A percentile compares a stretch with the other conserved stretches of the same genome.
These are phyloP conservation scores for Acropora tenuis DNA, from an alignment of 64 coral and sea anemone genomes.

Conservation along the genomic window DNA sequence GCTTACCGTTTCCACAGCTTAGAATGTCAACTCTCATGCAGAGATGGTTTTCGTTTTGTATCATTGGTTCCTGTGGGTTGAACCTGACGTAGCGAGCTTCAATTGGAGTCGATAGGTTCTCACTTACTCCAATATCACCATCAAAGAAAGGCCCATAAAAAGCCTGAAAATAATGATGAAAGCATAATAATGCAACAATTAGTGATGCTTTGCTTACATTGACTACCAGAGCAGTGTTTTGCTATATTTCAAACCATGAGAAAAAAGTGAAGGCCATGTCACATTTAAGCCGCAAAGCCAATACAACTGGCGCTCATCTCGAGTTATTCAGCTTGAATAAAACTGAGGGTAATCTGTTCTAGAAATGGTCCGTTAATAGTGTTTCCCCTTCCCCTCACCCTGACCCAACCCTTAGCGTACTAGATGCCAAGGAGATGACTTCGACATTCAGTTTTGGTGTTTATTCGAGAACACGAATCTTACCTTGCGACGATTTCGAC, in stretches of 20 bases:
- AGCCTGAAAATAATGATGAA: neutral
- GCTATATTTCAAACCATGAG: too few species aligned
- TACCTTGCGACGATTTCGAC: neutral
- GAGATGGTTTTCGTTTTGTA: slow-evolving; percentile 15
- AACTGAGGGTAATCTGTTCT: too few species aligned
- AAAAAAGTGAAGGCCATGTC: too few species aligned
- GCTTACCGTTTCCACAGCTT: slow-evolving; percentile 63
- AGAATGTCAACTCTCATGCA: slow-evolving; percentile 69
- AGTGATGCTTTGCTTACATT: too few species aligned
- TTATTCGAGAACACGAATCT: neutral
- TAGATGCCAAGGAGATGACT: too few species aligned
- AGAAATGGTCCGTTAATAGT: too few species aligned
- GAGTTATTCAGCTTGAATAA: too few species aligned
- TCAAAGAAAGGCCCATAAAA: slow-evolving; percentile 51
- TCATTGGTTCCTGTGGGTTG: slow-evolving; percentile 52
- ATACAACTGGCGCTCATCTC: too few species aligned
- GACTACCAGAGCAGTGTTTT: too few species aligned
- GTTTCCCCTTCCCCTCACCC: too few species aligned
- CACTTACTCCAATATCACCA: slow-evolving; percentile 12
- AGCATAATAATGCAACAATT: neutral
- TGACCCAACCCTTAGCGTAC: too few species aligned
- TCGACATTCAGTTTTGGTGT: neutral
- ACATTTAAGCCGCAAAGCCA: too few species aligned
- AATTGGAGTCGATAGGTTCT: neutral
- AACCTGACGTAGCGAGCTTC: slow-evolving; percentile 47